Conservation (phyloP, 2,888 invertebrate species). For the Sycophila texana region DNA sequence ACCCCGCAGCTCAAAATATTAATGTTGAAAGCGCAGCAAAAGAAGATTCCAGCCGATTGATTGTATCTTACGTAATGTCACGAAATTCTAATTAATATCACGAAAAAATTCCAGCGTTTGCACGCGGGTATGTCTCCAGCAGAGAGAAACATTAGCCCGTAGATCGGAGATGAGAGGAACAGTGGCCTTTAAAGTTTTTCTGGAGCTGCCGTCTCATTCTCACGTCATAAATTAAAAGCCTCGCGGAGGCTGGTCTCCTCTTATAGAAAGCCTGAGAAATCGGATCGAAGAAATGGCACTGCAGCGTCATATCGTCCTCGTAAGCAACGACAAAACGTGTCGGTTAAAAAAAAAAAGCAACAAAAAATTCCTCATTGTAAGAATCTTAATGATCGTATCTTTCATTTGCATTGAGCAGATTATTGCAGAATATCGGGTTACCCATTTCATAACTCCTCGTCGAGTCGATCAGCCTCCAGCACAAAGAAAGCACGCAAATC, state of each 20-base stretch:
- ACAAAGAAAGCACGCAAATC: neutral
- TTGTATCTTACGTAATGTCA: no score
- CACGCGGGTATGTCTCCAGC: no score
- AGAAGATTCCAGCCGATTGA: no score
- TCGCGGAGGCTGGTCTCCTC: neutral
- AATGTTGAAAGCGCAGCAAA: no score
- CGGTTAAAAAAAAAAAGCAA: neutral
- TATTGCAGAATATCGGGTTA: neutral
- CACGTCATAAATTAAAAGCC: slow-evolving; percentile 7
- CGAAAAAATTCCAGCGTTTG: no score
- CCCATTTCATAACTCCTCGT: neutral
- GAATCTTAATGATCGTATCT: neutral
- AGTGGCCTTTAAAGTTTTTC: slow-evolving; percentile 2
- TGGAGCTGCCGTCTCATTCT: neutral
- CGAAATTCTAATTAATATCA: no score
- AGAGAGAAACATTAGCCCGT: no score
- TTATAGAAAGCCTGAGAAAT: neutral
- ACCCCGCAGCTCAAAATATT: no score
- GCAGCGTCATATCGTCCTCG: neutral
- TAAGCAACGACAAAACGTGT: slow-evolving; percentile 4
- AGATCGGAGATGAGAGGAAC: no score
- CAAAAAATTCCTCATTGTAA: neutral
- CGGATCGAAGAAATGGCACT: slow-evolving; percentile 1
- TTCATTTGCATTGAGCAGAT: neutral
- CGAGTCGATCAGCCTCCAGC: neutral